Evolutionary conservation across 2,797 vertebrate genomes (phyloP), one percentile per base, ranked within the genome.

Genomic region (Siniperca scherzeri): DNA sequence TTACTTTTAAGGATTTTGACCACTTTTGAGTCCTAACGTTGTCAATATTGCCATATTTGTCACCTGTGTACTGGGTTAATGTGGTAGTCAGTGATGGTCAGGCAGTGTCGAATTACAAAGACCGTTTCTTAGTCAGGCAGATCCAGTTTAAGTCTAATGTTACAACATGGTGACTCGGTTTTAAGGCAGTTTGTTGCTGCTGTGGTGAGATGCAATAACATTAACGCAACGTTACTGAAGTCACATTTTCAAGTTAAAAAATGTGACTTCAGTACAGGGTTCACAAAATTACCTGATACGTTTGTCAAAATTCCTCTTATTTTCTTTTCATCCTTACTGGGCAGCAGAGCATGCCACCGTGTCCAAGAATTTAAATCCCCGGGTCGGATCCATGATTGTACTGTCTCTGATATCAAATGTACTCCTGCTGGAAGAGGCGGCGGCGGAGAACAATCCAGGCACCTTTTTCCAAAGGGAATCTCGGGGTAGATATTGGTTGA

Each of bases 391-490:
- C 94, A 94, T 95, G 88, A 90, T 90, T 84, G 93, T 89, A 80
- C 88, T 82, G 92, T 91, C 78, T 90, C 87, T 81, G 88, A 85
- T 91, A 86, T 88, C 83, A 91, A 91, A 93, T 74, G 87, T 89
- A 89, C 92, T 94, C 93, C 84, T 91, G 89, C 82, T 92, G 89
- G 81, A 94, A 92, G 94, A 92, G 92, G 93, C 90, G 91, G 92
- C 81, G 85, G 88, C 70, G 81, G 78, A 85, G 89, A 84, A 76
- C 86, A 89, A 88, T 77, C 88, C 83, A 71, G 86, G 62, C 82
- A 89, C 93, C 85, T 74, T 77, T 72, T 90, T 87, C 87, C 69
- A 75, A 91, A 92, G 94, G 90, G 93, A 89, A 88, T 67, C 88
- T 70, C 83, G 1, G n/a, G 2, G 5, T 61, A 19, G 33, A 62